Base-by-base conservation (phyloP, 2,888 invertebrate species). In the Lypha dubia region DNA sequence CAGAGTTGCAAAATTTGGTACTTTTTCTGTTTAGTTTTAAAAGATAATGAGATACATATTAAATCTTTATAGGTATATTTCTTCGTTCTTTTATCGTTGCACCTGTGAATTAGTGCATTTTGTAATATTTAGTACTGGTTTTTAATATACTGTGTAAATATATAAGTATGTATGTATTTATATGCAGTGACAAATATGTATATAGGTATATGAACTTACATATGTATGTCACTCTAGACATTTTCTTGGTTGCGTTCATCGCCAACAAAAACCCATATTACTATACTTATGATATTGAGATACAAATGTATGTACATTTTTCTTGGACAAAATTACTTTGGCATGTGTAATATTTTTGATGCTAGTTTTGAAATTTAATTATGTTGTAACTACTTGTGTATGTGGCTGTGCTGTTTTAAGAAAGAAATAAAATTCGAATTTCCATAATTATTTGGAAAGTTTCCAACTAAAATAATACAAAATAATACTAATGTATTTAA, bases 1-100 rank as follows among this genome's bases (percentile, higher is more conserved):
- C 71, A 84, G 65, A 65, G 83, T 65, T 79, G 75, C 65, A 67
- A 76, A 67, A 28, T 51, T 71, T 75, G 22, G 70, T 70, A 83
- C 49, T 46, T 75, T 68, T 41, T 51, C 28, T 46, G 53, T 24
- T 20, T 41, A 32, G 56, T 63, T 70, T 65, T 53, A 41, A 56
- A 62, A 73, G 3, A 20, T 53, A 68, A 81, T 70, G 28, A 38
- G 41, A n/a, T 46, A 46, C 32, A 74, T 62, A 8, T 49, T 49
- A 49, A 49, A n/a, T 49, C n/a, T 65, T 20, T 22, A 7, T 7
- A 51, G 9, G 24, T 53, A 24, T 44, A 28, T 60, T 22, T 32
- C 53, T 70, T 24, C 49, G 6, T 28, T 49, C n/a, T 67, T 70
- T 41, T 38, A 17, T 62, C 22, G 9, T 56, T 75, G 38, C 81